A percentile compares a stretch with the other conserved stretches of the same genome.
Evolutionary conservation across 2,113 vertebrate genomes (phyloP).

Genomic region (Pedionomus torquatus): DNA sequence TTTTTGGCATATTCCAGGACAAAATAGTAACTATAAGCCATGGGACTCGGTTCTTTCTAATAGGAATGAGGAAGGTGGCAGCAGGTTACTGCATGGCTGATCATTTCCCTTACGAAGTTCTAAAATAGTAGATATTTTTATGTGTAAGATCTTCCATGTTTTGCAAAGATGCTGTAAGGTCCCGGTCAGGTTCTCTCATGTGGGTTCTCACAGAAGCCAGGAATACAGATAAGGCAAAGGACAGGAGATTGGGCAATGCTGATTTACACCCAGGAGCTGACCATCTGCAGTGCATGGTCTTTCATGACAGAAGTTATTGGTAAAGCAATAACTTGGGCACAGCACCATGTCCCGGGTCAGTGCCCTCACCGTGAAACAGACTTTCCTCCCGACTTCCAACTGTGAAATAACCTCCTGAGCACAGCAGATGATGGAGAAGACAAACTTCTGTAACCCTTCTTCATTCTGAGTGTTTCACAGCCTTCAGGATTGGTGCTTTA

Average conservation of each 20-base stretch:
- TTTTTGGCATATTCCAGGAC: neutral
- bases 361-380: neutral
- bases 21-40: neutral
- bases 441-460: fast-evolving
- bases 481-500: neutral
- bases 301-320: neutral
- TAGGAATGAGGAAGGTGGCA: neutral
- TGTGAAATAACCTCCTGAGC: neutral
- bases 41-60: neutral
- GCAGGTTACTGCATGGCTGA: neutral
- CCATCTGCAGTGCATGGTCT: neutral
- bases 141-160: neutral
- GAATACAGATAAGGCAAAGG: neutral
- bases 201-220: neutral
- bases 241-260: neutral
- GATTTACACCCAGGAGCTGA: neutral
- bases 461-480: neutral
- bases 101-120: neutral
- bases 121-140: neutral
- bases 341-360: neutral
- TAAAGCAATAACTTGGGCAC: neutral
- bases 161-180: neutral
- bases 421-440: neutral
- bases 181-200: too few species aligned
- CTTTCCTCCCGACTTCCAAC: neutral